Conservation (phyloP, 2,888 invertebrate genomes). For the Enchytraeus crypticus region DNA sequence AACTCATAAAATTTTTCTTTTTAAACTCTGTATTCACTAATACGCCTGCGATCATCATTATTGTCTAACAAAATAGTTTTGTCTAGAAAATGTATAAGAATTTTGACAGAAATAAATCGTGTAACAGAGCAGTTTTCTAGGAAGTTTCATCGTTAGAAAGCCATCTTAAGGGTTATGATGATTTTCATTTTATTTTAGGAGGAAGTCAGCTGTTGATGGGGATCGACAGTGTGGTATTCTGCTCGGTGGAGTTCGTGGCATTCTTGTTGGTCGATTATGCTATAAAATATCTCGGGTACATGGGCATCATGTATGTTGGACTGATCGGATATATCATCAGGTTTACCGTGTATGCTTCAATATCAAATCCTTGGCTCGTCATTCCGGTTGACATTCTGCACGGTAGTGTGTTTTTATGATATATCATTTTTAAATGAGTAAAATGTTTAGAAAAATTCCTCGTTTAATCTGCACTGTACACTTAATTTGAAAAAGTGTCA, state of each 20-base stretch:
- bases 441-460: no score
- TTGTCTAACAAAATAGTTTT: no score
- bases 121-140: no score
- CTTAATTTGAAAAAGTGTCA: no score
- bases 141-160: no score
- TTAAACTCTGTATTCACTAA: no score
- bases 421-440: no score
- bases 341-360: constrained; percentile 18
- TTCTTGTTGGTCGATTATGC: constrained; percentile 18
- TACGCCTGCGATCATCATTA: no score
- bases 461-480: no score
- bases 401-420: constrained; percentile 18
- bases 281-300: constrained; percentile 17
- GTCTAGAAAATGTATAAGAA: no score
- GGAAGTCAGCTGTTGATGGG: constrained; percentile 21
- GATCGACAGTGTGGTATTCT: constrained; percentile 7
- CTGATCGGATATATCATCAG: constrained; percentile 20
- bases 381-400: constrained; percentile 21
- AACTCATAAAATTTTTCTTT: no score
- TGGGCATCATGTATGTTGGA: constrained; percentile 19
- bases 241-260: constrained; percentile 15
- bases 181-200: constrained; percentile 5
- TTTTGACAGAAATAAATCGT: no score
- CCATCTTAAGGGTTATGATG: neutral
- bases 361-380: constrained; percentile 23